These are phyloP conservation scores for Sitophilus oryzae DNA, from an alignment of 1,140 invertebrate genomes.

Conservation along the genomic window DNA sequence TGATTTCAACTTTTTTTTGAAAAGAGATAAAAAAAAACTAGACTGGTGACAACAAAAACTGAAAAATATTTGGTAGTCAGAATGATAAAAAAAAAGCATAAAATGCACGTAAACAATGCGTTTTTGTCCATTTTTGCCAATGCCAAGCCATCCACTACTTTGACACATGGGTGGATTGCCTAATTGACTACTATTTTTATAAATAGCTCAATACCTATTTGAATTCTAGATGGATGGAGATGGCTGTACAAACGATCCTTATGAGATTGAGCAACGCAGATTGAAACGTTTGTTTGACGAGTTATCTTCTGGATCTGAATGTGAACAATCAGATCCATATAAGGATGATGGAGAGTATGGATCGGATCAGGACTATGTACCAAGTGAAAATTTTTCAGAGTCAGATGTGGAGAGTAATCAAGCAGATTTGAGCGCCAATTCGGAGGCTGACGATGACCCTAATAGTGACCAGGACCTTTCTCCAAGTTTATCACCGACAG, in stretches of 20 bases:
- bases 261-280: no score
- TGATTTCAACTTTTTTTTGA: no score
- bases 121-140: no score
- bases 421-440: slow-evolving; percentile 3
- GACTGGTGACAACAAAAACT: no score
- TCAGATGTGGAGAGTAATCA: slow-evolving; percentile 2
- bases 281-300: slow-evolving; percentile 7
- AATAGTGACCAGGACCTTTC: slow-evolving; percentile 5
- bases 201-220: slow-evolving; percentile 1
- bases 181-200: no score
- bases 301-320: slow-evolving; percentile 2
- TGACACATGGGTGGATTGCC: slow-evolving; percentile 6
- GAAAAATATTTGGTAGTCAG: no score
- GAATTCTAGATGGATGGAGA: neutral
- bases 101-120: no score
- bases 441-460: slow-evolving; percentile 1
- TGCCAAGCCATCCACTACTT: no score
- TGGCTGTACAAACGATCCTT: no score
- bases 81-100: no score
- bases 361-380: slow-evolving; percentile 6
- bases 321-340: slow-evolving; percentile 5
- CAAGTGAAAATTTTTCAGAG: slow-evolving; percentile 7
- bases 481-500: neutral
- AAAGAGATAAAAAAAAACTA: no score
- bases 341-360: slow-evolving; percentile 10